A percentile compares a stretch with the other conserved stretches of the same genome.
Conservation (phyloP, 2,113 vertebrate genomes). For the Eubucco bourcierii region DNA sequence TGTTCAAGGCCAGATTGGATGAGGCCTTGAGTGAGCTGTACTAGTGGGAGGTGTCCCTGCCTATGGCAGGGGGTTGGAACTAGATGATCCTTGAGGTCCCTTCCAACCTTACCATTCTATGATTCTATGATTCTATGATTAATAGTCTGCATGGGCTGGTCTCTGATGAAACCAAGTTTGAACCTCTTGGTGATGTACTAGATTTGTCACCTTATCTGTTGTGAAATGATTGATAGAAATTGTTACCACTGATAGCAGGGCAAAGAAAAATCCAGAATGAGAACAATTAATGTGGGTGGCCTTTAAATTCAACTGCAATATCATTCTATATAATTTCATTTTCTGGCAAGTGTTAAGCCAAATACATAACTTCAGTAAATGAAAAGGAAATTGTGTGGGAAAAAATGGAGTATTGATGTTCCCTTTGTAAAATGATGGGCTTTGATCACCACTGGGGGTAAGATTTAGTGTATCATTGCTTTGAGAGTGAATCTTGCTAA, state of each 20-base stretch:
- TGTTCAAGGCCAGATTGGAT: no score
- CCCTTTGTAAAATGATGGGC: not conserved
- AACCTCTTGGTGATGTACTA: not conserved
- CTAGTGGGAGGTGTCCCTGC: no score
- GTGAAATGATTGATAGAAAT: not conserved
- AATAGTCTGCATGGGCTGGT: not conserved
- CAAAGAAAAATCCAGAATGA: slow-evolving; percentile 4
- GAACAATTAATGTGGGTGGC: not conserved
- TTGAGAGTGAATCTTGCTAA: slow-evolving; percentile 6
- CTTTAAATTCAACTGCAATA: slow-evolving; percentile 17
- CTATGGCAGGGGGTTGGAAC: no score
- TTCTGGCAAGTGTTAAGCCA: not conserved
- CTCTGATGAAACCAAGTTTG: not conserved
- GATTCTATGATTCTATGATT: no score
- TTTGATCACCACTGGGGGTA: not conserved
- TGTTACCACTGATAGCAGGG: not conserved
- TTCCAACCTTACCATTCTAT: no score
- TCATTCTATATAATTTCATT: not conserved
- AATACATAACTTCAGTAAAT: not conserved
- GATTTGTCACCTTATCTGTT: not conserved
- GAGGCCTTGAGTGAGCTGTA: no score
- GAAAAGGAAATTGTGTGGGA: not conserved
- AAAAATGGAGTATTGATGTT: not conserved
- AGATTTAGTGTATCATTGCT: not conserved
- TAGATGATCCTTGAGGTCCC: no score